Conservation (phyloP, 2,797 vertebrate species). For the Pseudochromis fuscus region DNA sequence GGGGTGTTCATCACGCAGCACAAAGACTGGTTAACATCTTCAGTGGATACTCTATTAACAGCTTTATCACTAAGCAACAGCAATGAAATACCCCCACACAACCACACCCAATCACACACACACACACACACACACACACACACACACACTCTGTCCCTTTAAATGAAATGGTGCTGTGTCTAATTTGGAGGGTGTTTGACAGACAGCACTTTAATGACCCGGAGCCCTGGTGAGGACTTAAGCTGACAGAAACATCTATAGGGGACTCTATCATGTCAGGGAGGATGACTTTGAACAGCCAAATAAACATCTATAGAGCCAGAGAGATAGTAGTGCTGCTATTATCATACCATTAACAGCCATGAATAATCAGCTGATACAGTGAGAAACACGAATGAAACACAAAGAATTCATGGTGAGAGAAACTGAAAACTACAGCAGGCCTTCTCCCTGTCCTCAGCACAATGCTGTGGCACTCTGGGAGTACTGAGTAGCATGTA, state of each 20-base stretch:
- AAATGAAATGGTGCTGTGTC: constrained; percentile 57
- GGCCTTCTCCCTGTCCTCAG: constrained; percentile 24
- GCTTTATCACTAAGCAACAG: constrained; percentile 78
- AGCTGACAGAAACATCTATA: constrained; percentile 70
- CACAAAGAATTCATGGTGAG: constrained; percentile 14
- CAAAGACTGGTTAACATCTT: constrained; percentile 76
- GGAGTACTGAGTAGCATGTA: constrained; percentile 73
- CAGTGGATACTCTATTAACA: constrained; percentile 70
- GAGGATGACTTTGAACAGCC: constrained; percentile 46
- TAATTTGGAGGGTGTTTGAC: constrained; percentile 76
- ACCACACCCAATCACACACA: constrained; percentile 34
- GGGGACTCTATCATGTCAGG: constrained; percentile 55
- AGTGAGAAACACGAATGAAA: constrained; percentile 7
- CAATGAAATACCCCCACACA: constrained; percentile 31
- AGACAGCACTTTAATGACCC: constrained; percentile 77
- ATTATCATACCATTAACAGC: constrained; percentile 51
- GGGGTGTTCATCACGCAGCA: constrained; percentile 63
- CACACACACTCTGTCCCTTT: constrained; percentile 35
- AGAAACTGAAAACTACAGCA: constrained; percentile 28
- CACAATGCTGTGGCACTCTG: constrained; percentile 51
- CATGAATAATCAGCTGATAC: constrained; percentile 31
- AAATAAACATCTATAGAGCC: constrained; percentile 35
- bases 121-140: constrained; percentile 41
- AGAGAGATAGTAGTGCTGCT: constrained; percentile 22
- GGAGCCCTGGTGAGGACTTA: constrained; percentile 65